Evolutionary conservation across 2,113 vertebrate species (phyloP).

Genomic region (Cnemophilus loriae): DNA sequence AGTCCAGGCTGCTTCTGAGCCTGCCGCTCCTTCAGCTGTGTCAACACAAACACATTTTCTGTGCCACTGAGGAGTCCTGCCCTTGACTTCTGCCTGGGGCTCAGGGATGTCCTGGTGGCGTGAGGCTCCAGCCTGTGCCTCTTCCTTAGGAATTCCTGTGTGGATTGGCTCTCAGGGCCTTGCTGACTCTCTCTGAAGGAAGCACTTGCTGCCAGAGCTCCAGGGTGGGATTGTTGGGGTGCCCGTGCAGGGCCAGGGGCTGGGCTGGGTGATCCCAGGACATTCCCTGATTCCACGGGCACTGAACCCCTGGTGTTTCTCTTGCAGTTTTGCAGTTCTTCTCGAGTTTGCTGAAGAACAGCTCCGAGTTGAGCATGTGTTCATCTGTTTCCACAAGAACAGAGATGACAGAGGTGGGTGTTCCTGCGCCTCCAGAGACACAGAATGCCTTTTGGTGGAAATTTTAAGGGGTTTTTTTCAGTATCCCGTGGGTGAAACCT

Average conservation of each 20-base stretch:
- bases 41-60: neutral
- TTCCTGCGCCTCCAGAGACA: neutral
- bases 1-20: neutral
- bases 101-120: neutral
- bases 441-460: neutral
- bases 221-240: neutral
- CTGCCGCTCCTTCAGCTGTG: neutral
- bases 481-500: neutral
- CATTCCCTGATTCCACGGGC: neutral
- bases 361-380: conserved; percentile 87
- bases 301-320: neutral
- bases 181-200: rapidly evolving
- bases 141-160: neutral
- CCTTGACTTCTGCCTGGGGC: neutral
- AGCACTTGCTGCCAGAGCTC: neutral
- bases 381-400: conserved; percentile 96
- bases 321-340: conserved; percentile 85
- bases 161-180: neutral
- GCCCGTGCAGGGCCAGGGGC: neutral
- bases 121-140: neutral
- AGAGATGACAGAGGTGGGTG: conserved; percentile 90
- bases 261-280: neutral
- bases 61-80: neutral
- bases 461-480: rapidly evolving
- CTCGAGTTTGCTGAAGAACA: conserved; percentile 95